Conservation (phyloP, 2,113 vertebrate species). For the Dicentrarchus labrax region DNA sequence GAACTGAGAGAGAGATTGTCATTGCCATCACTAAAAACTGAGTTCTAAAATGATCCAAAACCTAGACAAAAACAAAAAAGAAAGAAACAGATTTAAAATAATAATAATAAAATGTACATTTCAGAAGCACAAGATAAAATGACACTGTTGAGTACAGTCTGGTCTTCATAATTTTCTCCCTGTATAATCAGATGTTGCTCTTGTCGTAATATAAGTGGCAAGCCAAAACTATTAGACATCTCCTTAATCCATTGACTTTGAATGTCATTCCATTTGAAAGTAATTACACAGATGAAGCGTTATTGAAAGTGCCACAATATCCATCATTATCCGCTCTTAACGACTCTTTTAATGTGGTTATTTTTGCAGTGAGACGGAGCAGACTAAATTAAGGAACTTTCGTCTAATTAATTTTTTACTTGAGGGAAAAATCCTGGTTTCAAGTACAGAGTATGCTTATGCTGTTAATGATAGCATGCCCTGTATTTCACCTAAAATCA, state of each 20-base stretch:
- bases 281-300: not conserved
- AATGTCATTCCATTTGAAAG: not conserved
- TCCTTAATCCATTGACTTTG: not conserved
- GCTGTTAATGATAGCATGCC: not conserved
- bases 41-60: not conserved
- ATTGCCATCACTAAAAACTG: not conserved
- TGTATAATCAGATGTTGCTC: not conserved
- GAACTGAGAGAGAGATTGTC: not conserved
- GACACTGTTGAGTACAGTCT: not conserved
- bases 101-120: not conserved
- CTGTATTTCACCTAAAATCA: constrained; percentile 47
- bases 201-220: too few relatives aligned
- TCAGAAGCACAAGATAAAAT: not conserved
- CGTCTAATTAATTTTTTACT: not conserved
- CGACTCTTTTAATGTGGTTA: not conserved
- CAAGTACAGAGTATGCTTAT: not conserved
- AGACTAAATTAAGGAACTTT: not conserved
- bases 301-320: not conserved
- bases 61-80: not conserved
- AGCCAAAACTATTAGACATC: not conserved
- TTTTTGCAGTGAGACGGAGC: not conserved
- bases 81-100: not conserved
- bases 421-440: not conserved
- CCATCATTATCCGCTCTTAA: not conserved
- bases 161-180: not conserved